Evolutionary conservation across 2,797 vertebrate species (phyloP), one percentile per base, ranked within the genome.

Genomic region (Antrozous pallidus): DNA sequence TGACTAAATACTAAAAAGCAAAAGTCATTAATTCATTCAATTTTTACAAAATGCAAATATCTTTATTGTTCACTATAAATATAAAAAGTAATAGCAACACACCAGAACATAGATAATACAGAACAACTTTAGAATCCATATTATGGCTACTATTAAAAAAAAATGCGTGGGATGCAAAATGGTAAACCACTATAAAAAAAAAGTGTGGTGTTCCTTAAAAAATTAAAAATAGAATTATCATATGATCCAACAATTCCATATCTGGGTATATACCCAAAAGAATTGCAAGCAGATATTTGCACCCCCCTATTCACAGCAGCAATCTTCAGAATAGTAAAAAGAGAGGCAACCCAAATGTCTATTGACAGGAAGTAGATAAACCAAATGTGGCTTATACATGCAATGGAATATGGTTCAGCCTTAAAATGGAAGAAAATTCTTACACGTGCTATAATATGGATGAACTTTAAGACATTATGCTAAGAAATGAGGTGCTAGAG

Each of bases 41-140:
- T 78, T 91, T 85, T 92, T 86, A 77, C 24, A 85, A 88, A 94
- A 79, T 28, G 5, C 10, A 80, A 88, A 73, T 75, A 51, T 3
- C 8, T 49, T 78, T 58, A 54, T 36, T 71, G 6, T 36, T 69
- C 42, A 88, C 8, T 73, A 33, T 92, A 38, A 92, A n/a, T 81
- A 69, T 69, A 93, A 88, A 87, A 73, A 45, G 28, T 63, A 84
- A 80, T 31, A 74, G 40, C 65, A 88, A 88, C 26, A 83, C 2
- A 49, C 24, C n/a, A 58, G 65, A 82, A 78, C 88, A 84, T 28
- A 81, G 75, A 70, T 47, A 74, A 85, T 26, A 73, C 26, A 63
- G 8, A 79, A 80, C 10, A 13, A 74, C 26, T 22, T 51, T n/a
- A 90, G n/a, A 79, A 28, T 38, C 20, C 85, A 58, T 36, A 90